Evolutionary conservation across 2,888 invertebrate species (phyloP).

Genomic region (Eristalis intricaria): DNA sequence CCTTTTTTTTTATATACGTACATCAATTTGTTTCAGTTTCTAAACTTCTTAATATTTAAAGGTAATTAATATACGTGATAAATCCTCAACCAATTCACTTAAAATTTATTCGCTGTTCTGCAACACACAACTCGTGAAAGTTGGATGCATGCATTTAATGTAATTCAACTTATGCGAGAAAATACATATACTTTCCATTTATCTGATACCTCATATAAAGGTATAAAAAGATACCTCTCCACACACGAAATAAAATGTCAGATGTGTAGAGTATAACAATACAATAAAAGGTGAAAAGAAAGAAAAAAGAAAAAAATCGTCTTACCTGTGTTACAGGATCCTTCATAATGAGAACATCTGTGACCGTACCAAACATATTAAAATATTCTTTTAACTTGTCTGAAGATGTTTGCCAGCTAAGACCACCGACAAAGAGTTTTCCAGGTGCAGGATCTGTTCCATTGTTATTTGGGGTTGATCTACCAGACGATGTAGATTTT

Average conservation of each 20-base stretch:
- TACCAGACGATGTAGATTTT: slow-evolving; percentile 87
- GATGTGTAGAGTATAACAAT: neutral
- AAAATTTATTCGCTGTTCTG: neutral
- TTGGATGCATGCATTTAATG: neutral
- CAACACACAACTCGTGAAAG: neutral
- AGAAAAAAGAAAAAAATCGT: slow-evolving; percentile 29
- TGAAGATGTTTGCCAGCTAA: slow-evolving; percentile 96
- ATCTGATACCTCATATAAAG: neutral
- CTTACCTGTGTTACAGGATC: slow-evolving; percentile 95
- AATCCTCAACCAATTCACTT: neutral
- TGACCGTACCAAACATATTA: slow-evolving; percentile 94
- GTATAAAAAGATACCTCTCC: neutral
- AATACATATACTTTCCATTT: neutral
- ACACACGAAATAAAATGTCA: slow-evolving; percentile 16
- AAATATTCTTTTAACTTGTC: slow-evolving; percentile 96
- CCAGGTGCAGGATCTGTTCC: slow-evolving; percentile 89
- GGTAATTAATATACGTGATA: no score
- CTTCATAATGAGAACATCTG: slow-evolving; percentile 96
- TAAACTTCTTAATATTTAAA: neutral
- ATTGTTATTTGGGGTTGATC: slow-evolving; percentile 87
- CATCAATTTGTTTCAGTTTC: neutral
- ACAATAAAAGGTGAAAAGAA: neutral
- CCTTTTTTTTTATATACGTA: no score
- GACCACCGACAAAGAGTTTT: slow-evolving; percentile 94
- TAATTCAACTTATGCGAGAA: neutral